Conservation (phyloP, 2,113 vertebrate species). For the Burhinus oedicnemus region DNA sequence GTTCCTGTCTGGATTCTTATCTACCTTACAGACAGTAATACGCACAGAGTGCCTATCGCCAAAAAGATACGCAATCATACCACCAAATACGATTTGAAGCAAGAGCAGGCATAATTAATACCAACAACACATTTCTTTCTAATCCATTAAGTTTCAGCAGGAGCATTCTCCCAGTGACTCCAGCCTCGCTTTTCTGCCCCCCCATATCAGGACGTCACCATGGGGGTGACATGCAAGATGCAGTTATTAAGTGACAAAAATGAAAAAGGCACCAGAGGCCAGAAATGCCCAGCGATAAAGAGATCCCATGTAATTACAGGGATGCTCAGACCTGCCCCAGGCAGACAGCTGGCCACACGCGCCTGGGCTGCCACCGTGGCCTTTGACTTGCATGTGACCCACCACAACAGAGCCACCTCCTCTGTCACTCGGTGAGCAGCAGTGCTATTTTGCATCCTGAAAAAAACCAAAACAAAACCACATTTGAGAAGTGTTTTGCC, state of each 20-base stretch:
- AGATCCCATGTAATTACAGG: rapidly evolving
- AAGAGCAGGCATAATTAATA: not conserved
- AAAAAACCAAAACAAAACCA: not conserved
- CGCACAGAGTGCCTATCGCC: not conserved
- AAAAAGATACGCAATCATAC: not conserved
- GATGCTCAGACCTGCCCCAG: not conserved
- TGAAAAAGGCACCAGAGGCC: not conserved
- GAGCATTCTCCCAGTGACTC: not conserved
- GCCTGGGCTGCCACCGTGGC: rapidly evolving
- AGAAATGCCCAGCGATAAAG: not conserved
- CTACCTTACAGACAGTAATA: rapidly evolving
- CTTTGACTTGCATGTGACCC: rapidly evolving
- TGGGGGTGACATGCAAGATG: not conserved
- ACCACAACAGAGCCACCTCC: rapidly evolving
- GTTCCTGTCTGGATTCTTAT: not conserved
- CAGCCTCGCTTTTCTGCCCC: not conserved
- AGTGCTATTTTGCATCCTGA: rapidly evolving
- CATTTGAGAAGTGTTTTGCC: rapidly evolving
- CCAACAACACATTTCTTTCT: not conserved
- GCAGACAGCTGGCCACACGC: rapidly evolving
- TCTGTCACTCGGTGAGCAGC: not conserved
- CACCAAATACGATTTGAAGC: not conserved
- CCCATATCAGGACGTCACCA: rapidly evolving
- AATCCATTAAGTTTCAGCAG: not conserved
- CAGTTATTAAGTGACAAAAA: not conserved